Base-by-base conservation (phyloP, 1,140 invertebrate species). In the Lepidurus arcticus region DNA sequence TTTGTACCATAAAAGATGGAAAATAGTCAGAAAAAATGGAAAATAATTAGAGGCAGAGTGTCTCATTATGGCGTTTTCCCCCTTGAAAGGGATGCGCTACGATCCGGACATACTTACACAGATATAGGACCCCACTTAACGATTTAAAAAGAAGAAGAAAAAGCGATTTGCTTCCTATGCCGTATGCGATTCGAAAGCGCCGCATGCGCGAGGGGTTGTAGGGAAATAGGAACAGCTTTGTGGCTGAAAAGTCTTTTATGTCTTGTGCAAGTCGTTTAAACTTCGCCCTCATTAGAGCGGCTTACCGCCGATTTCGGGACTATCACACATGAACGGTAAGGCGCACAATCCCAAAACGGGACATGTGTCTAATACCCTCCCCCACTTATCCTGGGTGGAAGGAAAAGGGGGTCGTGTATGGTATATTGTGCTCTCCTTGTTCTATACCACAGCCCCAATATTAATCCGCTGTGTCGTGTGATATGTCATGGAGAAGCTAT, bases 341-440 rank as follows among this genome's bases (percentile, higher is more conserved):
- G 21, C 53, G 13, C n/a, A 65, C 53, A 65, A 65, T 65, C 53
- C 47, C 53, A 65, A 65, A 65, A 21, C 53, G 53, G n/a, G 53
- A 21, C 53, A 65, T 65, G 53, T 65, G 53, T 21, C 53, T 21
- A 65, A 65, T 65, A 65, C 53, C 53, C 53, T n/a, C 53, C 1
- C 21, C 53, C 53, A n/a, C 21, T 21, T 21, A 7, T 65, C 7
- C 47, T 65, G 53, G 13, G 53, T 7, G 8, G 21, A 21, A 65
- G 3, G 34, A 4, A 3, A 4, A 34, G 34, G 3, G 34, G 34
- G 34, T 34, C 34, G 34, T 34, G 34, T n/a, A n/a, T 34, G 53
- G 53, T 4, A n/a, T 65, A 21, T 3, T 7, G 13, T 65, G 53
- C 53, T 65, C 16, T 21, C 7, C 53, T 65, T 65, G 53, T 21